phyloP scores from a whole-genome alignment of 2,113 vertebrate genomes.

The Prionailurus bengalensis region DNA sequence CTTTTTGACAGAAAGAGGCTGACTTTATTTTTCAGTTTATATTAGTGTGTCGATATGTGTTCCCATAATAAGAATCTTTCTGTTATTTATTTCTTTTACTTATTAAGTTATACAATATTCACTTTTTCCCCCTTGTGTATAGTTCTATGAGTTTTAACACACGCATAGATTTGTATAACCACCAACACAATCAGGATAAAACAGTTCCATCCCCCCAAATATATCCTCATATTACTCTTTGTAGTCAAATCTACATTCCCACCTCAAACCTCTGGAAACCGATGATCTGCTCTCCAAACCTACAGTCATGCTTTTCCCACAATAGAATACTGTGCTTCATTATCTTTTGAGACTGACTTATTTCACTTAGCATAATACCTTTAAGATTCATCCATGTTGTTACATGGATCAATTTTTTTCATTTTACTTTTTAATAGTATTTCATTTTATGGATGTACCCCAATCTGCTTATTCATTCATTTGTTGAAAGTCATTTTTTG shows the following conservation, averaged over 20 bases:
- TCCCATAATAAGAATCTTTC: background rate
- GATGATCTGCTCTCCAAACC: background rate
- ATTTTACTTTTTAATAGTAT: background rate
- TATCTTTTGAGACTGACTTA: background rate
- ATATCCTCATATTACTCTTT: background rate
- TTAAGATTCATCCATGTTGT: background rate
- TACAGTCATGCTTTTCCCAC: background rate
- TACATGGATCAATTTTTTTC: background rate
- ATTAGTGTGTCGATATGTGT: background rate
- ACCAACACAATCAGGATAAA: background rate
- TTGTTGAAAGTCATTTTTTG: constrained; percentile 4
- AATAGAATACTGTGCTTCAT: background rate
- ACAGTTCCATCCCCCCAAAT: background rate
- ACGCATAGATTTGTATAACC: background rate
- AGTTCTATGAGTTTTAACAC: background rate
- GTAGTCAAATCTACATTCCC: background rate
- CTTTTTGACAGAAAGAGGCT: background rate
- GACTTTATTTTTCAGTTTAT: constrained; percentile 48
- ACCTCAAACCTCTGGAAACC: background rate
- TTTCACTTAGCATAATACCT: background rate
- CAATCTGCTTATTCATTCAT: background rate
- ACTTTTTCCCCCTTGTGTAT: background rate
- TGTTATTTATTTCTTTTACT: background rate
- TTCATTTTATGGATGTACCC: background rate
- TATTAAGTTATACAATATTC: background rate